Evolutionary conservation across 1,140 invertebrate species (phyloP).

Genomic region (Asbolus verrucosus): DNA sequence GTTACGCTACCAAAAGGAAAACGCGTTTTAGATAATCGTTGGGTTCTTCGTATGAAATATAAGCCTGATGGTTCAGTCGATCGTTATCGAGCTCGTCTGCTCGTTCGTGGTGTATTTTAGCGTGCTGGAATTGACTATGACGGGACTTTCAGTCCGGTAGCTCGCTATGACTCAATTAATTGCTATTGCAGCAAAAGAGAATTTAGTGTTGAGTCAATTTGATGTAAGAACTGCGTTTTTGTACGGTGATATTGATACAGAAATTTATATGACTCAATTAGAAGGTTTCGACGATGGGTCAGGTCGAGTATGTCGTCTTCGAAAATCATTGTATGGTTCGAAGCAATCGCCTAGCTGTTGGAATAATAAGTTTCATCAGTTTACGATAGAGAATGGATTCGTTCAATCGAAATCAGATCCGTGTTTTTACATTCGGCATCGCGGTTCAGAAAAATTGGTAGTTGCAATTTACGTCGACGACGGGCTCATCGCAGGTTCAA

Average conservation of each 20-base stretch:
- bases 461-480: conserved; percentile 59
- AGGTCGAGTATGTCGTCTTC: conserved; percentile 58
- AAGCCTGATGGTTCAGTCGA: conserved; percentile 41
- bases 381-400: conserved; percentile 54
- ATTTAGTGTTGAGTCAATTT: conserved; percentile 53
- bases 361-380: conserved; percentile 55
- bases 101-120: too few relatives aligned
- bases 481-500: conserved; percentile 48
- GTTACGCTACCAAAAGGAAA: conserved; percentile 51
- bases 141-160: conserved; percentile 61
- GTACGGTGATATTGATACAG: conserved; percentile 64
- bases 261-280: conserved; percentile 64
- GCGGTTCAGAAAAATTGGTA: conserved; percentile 17
- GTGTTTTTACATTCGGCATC: conserved; percentile 54
- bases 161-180: conserved; percentile 55
- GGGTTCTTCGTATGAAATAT: conserved; percentile 60
- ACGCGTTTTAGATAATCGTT: conserved; percentile 56
- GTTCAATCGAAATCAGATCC: conserved; percentile 52
- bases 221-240: conserved; percentile 64
- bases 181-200: conserved; percentile 46
- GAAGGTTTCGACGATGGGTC: conserved; percentile 59
- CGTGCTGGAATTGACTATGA: conserved; percentile 58
- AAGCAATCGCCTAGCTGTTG: conserved; percentile 62
- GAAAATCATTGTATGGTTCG: conserved; percentile 63
- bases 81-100: too few relatives aligned